A percentile compares a stretch with the other conserved stretches of the same genome.
Conservation (phyloP, 1,140 invertebrate species). For the Zaprionus nigranus region DNA sequence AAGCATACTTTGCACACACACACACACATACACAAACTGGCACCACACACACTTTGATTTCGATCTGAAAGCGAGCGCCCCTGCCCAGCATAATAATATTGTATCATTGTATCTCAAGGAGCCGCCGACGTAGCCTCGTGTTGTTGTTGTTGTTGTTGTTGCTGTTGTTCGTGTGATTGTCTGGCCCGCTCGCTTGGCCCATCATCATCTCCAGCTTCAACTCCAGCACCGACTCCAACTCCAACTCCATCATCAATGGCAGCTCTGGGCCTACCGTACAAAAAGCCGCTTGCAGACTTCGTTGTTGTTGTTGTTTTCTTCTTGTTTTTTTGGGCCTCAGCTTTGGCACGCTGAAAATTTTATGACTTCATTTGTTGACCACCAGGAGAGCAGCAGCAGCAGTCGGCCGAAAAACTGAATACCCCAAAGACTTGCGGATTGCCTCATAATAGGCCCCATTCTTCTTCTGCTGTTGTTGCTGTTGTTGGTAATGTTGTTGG, state of each 20-base stretch:
- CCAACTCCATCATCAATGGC: slow-evolving; percentile 80
- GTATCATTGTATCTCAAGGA: slow-evolving; percentile 82
- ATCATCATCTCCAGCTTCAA: slow-evolving; percentile 17
- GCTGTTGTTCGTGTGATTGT: slow-evolving; percentile 41
- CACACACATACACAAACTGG: slow-evolving; percentile 26
- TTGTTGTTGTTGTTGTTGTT: slow-evolving; percentile 14
- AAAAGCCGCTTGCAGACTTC: slow-evolving; percentile 23
- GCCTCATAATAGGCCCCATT: slow-evolving; percentile 70
- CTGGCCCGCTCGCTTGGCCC: slow-evolving; percentile 17
- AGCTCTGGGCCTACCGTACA: slow-evolving; percentile 76
- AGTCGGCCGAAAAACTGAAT: slow-evolving; percentile 39
- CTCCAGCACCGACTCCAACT: slow-evolving; percentile 48
- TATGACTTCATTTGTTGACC: slow-evolving; percentile 81
- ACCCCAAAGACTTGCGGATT: slow-evolving; percentile 47
- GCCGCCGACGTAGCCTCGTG: slow-evolving; percentile 53
- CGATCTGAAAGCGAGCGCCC: slow-evolving; percentile 66
- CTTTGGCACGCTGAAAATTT: slow-evolving; percentile 82
- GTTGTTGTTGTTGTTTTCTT: slow-evolving; percentile 16
- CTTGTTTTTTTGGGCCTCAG: slow-evolving; percentile 22
- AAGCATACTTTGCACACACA: slow-evolving; percentile 19
- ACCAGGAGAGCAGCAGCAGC: slow-evolving; percentile 58
- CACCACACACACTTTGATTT: slow-evolving; percentile 65
- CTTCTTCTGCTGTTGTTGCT: slow-evolving; percentile 38
- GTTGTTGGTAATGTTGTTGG: slow-evolving; percentile 30
- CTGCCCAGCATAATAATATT: slow-evolving; percentile 77